Base-by-base conservation (phyloP, 2,113 vertebrate genomes). In the Plotosus lineatus region DNA sequence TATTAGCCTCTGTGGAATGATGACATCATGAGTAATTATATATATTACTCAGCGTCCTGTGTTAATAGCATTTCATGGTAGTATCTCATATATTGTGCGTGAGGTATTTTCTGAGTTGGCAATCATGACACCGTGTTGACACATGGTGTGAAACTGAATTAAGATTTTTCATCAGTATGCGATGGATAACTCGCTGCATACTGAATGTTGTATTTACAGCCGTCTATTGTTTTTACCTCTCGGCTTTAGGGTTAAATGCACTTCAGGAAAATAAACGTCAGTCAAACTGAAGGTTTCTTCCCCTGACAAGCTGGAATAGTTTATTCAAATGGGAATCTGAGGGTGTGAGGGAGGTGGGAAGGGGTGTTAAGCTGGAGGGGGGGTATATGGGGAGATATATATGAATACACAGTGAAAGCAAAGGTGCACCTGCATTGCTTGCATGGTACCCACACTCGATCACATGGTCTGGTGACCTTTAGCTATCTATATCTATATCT, bases 391-490 rank as follows among this genome's bases (percentile, higher is more conserved):
- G 91, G 89, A 90, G 89, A 96, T 94, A 93, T 93, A 94, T 94
- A 95, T 93, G 87, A 93, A 86, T 83, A 94, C n/a, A n/a, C n/a
- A n/a, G n/a, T n/a, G n/a, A 89, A 90, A 90, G 85, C 78, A 78
- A 86, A 88, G 91, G 90, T 91, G 89, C 87, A 51, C 92, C 95
- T 94, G 94, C 93, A 93, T 66, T 46, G 17, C 46, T 66, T 95
- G 95, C 93, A 95, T 95, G 93, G 92, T 91, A 94, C 95, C 94
- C 93, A 95, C 93, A 93, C 93, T 33, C 71, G 53, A 56, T 72
- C 79, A 55, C 56, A 53, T 46, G 92, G 93, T 92, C 94, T 91
- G 94, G 93, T 97, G 96, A 97, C 96, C 96, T 98, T 96, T 96
- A 94, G 66, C 72, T 53, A 81, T 46, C 44, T 33, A 17, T 63